A percentile compares a stretch with the other conserved stretches of the same genome.
These are phyloP conservation scores for Cheilosia scutellata DNA, from an alignment of 2,888 invertebrate genomes.

Conservation along the genomic window DNA sequence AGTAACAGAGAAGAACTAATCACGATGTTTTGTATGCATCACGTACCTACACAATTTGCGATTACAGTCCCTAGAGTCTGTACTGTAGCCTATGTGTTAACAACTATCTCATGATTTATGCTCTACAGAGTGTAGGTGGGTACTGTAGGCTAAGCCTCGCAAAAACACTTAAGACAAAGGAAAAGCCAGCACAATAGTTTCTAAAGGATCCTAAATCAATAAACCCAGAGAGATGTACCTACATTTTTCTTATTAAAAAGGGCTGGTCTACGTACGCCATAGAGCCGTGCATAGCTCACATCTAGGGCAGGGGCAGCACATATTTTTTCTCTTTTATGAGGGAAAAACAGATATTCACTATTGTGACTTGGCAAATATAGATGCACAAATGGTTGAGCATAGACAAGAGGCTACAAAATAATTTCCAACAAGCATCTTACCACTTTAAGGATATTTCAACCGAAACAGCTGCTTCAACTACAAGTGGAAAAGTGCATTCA, in stretches of 20 bases:
- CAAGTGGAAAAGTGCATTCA: neutral
- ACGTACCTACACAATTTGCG: slow-evolving; percentile 29
- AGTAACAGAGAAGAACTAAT: slow-evolving; percentile 18
- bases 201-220: slow-evolving; percentile 41
- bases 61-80: slow-evolving; percentile 33
- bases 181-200: slow-evolving; percentile 42
- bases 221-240: slow-evolving; percentile 6
- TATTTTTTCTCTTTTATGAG: slow-evolving; percentile 4
- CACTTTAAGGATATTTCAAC: slow-evolving; percentile 28
- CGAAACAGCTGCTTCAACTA: slow-evolving; percentile 47
- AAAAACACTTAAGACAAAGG: slow-evolving; percentile 33
- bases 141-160: slow-evolving; percentile 18
- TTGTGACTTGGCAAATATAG: neutral
- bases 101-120: slow-evolving; percentile 41
- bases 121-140: slow-evolving; percentile 1
- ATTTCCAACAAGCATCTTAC: slow-evolving; percentile 26
- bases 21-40: slow-evolving; percentile 40
- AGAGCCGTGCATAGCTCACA: neutral
- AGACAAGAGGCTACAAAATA: neutral
- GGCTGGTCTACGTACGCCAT: neutral
- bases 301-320: slow-evolving; percentile 11
- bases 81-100: slow-evolving; percentile 30
- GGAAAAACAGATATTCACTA: neutral
- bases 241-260: slow-evolving; percentile 15
- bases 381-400: slow-evolving; percentile 1